Base-by-base conservation (phyloP, 1,140 invertebrate species). In the Pygmarrhopalites habei region DNA sequence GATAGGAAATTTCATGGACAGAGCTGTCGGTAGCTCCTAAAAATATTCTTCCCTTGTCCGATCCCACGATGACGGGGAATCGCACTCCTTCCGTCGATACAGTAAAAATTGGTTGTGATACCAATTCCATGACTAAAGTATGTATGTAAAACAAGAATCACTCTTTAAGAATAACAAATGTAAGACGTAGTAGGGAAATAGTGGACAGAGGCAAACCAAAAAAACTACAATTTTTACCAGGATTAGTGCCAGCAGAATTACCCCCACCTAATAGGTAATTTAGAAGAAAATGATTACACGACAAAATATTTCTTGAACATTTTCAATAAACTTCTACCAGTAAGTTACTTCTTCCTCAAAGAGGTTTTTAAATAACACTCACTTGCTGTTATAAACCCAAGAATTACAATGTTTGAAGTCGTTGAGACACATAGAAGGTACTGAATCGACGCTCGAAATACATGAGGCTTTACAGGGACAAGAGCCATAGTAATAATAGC, bases 1-100 rank as follows among this genome's bases (percentile, higher is more conserved):
- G 90, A 79, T 99, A 99, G 71, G 83, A 83, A 70, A 98, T 85
- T 84, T 99, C 96, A 82, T 91, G 98, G 1, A 99, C 76, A 71
- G 86, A 89, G 15, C 95, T 94, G 80, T 98, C 93, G 77, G 87
- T 89, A 41, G 89, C 92, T 26, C 94, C 94, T 72, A 98, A 83
- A 76, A 99, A 98, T 70, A 99, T 90, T 68, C 96, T 81, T 0
- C 95, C 95, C 74, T 82, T 83, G 26, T 79, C 79, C 1, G 90
- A 89, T 32, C 92, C 88, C 51, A 83, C 81, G 58, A 98, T 88
- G 58, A 85, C 86, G 61, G 86, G 85, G 64, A 98, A 88, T 60
- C 86, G 85, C 19, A 89, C 82, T 67, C 92, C 93, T 79, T 99
- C 96, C 46, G 94, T 93, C 0, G 90, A 85, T 29, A 98, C 78